These are phyloP conservation scores for Solea solea DNA, from an alignment of 2,113 vertebrate species.

Conservation along the genomic window DNA sequence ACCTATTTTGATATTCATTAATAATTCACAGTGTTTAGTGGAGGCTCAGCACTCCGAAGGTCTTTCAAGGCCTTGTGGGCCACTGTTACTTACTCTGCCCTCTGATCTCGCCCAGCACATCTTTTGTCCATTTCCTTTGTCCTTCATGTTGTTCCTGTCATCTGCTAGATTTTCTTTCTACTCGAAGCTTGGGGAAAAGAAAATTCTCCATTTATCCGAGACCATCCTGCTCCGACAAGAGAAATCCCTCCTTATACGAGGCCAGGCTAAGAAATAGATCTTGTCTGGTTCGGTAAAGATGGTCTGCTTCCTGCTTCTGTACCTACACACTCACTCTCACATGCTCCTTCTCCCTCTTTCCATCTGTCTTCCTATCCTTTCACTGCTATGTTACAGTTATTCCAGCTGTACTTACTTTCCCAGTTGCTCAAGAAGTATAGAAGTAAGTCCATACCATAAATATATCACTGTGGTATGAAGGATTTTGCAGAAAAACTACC, in stretches of 20 bases:
- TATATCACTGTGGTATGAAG: not conserved
- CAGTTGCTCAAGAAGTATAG: conserved; percentile 12
- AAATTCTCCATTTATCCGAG: conserved; percentile 29
- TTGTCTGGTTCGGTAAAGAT: conserved; percentile 41
- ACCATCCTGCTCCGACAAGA: conserved; percentile 32
- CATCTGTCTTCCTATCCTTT: conserved; percentile 7
- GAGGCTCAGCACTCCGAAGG: conserved; percentile 37
- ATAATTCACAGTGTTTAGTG: conserved; percentile 73
- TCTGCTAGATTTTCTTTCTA: conserved; percentile 41
- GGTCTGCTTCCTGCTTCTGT: conserved; percentile 72
- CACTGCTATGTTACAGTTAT: conserved; percentile 55
- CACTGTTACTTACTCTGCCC: conserved; percentile 27
- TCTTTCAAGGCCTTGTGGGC: conserved; percentile 39
- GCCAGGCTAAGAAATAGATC: conserved; percentile 35
- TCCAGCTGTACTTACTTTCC: conserved; percentile 67
- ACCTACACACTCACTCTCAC: conserved; percentile 15
- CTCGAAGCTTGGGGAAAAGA: conserved; percentile 23
- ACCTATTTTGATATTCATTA: conserved; percentile 64
- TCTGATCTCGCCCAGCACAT: conserved; percentile 19
- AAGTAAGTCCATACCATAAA: not conserved
- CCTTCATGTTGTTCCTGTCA: conserved; percentile 46
- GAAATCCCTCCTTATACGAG: conserved; percentile 25
- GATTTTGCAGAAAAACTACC: not conserved
- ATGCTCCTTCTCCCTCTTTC: conserved; percentile 9
- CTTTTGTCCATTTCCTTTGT: conserved; percentile 62